Conservation (phyloP, 2,888 invertebrate genomes). For the Pollenia angustigena region DNA sequence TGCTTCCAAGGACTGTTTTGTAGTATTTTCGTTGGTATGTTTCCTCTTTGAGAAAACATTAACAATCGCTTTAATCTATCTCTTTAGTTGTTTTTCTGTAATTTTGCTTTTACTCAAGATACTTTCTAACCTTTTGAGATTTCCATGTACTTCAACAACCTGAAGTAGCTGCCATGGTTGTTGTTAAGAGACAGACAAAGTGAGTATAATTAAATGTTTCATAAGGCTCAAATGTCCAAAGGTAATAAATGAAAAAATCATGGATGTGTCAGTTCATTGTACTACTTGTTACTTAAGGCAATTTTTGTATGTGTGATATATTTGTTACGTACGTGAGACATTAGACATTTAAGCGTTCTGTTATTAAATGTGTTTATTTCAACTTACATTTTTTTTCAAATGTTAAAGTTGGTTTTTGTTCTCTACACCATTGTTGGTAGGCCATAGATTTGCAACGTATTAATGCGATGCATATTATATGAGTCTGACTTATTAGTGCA, state of each 20-base stretch:
- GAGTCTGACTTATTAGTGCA: no score
- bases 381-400: no score
- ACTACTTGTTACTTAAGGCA: slow-evolving; percentile 18
- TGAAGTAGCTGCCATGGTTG: slow-evolving; percentile 15
- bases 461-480: no score
- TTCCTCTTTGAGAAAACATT: slow-evolving; percentile 23
- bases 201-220: slow-evolving; percentile 22
- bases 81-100: not conserved
- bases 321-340: not conserved
- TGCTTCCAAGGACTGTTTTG: not conserved
- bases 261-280: not conserved
- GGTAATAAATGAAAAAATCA: slow-evolving; percentile 11
- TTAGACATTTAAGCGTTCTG: not conserved
- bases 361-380: not conserved
- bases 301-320: not conserved
- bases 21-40: slow-evolving; percentile 2
- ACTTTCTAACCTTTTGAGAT: slow-evolving; percentile 17
- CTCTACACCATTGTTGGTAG: no score
- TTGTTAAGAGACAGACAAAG: not conserved
- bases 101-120: not conserved
- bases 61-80: slow-evolving; percentile 23
- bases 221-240: slow-evolving; percentile 25
- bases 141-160: not conserved
- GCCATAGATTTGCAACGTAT: no score
- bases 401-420: not conserved